phyloP scores from a whole-genome alignment of 2,113 vertebrate species.

The Leptodactylus fuscus region DNA sequence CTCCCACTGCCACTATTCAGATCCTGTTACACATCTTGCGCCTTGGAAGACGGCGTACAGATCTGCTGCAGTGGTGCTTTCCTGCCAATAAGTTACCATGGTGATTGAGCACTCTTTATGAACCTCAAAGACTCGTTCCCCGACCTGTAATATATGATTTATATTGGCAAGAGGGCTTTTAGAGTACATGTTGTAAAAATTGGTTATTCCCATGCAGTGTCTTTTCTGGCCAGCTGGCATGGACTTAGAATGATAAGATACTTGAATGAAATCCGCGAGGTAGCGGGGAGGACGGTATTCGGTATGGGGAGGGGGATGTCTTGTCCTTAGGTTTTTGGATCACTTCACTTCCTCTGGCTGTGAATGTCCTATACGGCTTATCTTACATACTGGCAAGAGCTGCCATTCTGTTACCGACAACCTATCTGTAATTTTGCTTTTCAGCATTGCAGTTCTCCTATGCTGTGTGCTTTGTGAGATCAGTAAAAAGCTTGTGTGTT shows the following conservation, averaged over 20 bases:
- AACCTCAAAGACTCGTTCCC: background rate
- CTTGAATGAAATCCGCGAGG: background rate
- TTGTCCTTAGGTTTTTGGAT: background rate
- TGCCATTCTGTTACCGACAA: background rate
- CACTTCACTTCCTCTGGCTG: background rate
- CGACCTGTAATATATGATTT: conserved; percentile 48
- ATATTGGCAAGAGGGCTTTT: background rate
- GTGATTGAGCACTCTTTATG: conserved; percentile 49
- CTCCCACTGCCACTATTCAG: conserved; percentile 3
- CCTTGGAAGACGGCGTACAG: background rate
- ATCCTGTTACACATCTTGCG: conserved; percentile 22
- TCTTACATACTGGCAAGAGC: background rate
- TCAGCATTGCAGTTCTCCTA: too few relatives aligned
- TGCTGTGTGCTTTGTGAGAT: too few relatives aligned
- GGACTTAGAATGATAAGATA: background rate
- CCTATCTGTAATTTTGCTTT: background rate
- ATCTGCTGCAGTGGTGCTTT: conserved; percentile 33
- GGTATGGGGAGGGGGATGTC: background rate
- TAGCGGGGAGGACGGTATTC: background rate
- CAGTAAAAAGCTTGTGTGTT: too few relatives aligned
- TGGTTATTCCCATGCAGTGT: conserved; percentile 44
- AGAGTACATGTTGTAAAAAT: background rate
- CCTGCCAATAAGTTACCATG: conserved; percentile 40
- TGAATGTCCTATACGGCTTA: background rate
- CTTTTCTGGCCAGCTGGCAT: background rate